These are phyloP conservation scores for Musca vetustissima DNA, from an alignment of 1,140 invertebrate species.

Conservation along the genomic window DNA sequence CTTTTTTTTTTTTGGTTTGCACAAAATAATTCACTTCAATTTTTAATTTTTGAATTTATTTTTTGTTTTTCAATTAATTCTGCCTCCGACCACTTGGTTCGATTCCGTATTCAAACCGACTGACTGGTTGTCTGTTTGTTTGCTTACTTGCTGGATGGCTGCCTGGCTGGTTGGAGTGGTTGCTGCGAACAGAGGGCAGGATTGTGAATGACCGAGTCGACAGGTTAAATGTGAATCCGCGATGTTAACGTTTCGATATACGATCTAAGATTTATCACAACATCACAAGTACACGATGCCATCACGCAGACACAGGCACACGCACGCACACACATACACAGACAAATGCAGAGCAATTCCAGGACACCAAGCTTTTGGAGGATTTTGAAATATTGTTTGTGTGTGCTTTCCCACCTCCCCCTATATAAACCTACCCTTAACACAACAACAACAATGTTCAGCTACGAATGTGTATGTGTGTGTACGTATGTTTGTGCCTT, in stretches of 20 bases:
- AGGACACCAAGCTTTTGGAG: no score
- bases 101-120: no score
- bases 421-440: neutral
- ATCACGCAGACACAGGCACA: neutral
- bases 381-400: no score
- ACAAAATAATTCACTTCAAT: slow-evolving; percentile 15
- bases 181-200: neutral
- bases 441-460: slow-evolving; percentile 2
- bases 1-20: neutral
- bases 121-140: no score
- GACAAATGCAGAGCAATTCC: no score
- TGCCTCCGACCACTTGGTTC: no score
- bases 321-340: no score
- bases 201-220: neutral
- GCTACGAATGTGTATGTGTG: neutral
- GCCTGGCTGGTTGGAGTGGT: no score
- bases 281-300: slow-evolving; percentile 43
- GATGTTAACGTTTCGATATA: slow-evolving; percentile 50
- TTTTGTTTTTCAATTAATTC: slow-evolving; percentile 3
- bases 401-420: no score
- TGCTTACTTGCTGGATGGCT: no score
- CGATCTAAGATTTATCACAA: slow-evolving; percentile 56
- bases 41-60: slow-evolving; percentile 22
- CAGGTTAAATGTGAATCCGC: slow-evolving; percentile 25
- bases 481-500: neutral